Evolutionary conservation across 2,113 vertebrate genomes (phyloP).

Genomic region (Myotis davidii): DNA sequence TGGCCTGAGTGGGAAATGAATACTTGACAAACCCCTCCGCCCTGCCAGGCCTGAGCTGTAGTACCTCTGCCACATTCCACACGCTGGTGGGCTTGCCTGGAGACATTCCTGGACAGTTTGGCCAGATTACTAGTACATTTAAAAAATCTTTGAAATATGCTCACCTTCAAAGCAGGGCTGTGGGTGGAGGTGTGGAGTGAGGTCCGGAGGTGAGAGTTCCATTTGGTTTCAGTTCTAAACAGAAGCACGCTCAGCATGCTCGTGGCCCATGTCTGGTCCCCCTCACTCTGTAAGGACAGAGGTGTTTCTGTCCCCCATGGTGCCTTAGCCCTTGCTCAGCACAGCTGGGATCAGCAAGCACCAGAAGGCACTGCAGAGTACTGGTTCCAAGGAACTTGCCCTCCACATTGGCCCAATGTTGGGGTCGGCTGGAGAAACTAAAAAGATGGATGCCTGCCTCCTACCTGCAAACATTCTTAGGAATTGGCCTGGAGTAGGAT

Average conservation of each 20-base stretch:
- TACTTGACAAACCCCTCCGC: not conserved
- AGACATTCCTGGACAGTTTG: not conserved
- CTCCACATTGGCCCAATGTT: not conserved
- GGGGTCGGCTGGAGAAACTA: not conserved
- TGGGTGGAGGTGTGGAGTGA: not conserved
- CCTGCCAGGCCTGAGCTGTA: not conserved
- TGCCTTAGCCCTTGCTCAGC: not conserved
- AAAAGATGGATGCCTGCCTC: not conserved
- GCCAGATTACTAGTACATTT: not conserved
- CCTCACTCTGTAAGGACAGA: not conserved
- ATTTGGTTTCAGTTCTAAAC: not conserved
- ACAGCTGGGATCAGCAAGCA: not conserved
- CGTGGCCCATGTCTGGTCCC: not conserved
- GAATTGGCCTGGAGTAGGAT: rapidly evolving
- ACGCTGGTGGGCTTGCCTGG: not conserved
- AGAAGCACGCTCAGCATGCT: not conserved
- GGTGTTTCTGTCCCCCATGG: rapidly evolving
- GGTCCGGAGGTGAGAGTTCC: not conserved
- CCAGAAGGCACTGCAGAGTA: not conserved
- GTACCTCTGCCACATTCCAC: not conserved
- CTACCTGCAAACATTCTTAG: not conserved
- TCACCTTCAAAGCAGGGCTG: not conserved
- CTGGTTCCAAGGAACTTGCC: not conserved
- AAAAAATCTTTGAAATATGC: not conserved
- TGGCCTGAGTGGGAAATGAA: not conserved